These are phyloP conservation scores for Drosophila pegasa DNA, from an alignment of 2,888 invertebrate species.

Conservation along the genomic window DNA sequence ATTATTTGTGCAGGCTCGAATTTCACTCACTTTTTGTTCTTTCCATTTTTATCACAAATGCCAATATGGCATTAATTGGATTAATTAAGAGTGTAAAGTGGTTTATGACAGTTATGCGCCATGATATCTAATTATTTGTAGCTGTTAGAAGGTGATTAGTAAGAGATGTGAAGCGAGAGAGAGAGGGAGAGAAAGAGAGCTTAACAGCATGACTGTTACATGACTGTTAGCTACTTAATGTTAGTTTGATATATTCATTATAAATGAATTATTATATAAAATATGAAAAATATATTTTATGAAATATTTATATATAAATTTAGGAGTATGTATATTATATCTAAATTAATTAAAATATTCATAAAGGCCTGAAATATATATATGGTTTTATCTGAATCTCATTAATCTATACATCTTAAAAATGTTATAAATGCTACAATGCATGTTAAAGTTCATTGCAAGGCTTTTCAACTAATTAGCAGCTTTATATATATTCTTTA, in stretches of 20 bases:
- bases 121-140: slow-evolving; percentile 7
- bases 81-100: slow-evolving; percentile 8
- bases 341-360: too few species aligned
- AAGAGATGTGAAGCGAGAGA: too few species aligned
- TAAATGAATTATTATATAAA: too few species aligned
- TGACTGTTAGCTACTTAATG: background rate
- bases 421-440: background rate
- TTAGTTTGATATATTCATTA: background rate
- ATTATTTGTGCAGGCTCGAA: slow-evolving; percentile 12
- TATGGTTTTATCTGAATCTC: too few species aligned
- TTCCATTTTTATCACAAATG: background rate
- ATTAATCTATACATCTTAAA: background rate
- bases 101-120: slow-evolving; percentile 1
- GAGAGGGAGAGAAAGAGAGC: too few species aligned
- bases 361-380: too few species aligned
- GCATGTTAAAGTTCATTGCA: background rate
- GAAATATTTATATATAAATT: too few species aligned
- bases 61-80: slow-evolving; percentile 15
- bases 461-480: too few species aligned
- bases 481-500: too few species aligned
- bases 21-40: background rate
- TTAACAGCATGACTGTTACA: background rate
- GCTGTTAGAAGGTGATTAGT: background rate
- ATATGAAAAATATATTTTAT: too few species aligned
- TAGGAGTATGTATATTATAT: too few species aligned